phyloP scores from a whole-genome alignment of 1,140 invertebrate species.

The Drosophila ananassae region DNA sequence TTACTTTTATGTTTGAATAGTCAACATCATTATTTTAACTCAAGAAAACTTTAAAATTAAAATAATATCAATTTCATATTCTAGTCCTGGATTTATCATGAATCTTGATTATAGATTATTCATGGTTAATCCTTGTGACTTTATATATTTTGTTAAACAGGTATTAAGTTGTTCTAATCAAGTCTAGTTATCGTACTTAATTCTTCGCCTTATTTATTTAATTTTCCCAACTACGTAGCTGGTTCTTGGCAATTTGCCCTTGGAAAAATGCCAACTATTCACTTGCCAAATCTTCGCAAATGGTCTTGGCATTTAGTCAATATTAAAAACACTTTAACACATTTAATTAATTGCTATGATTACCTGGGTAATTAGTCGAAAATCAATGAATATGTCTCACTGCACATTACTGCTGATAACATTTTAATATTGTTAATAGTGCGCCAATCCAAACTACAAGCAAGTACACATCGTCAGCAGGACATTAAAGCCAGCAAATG shows the following conservation, averaged over 20 bases:
- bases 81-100: too few relatives aligned
- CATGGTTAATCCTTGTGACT: too few relatives aligned
- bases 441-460: background rate
- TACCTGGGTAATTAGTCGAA: background rate
- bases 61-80: too few relatives aligned
- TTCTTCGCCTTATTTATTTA: background rate
- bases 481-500: constrained; percentile 11
- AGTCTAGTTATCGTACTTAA: too few relatives aligned
- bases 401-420: background rate
- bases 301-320: constrained; percentile 12
- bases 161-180: too few relatives aligned
- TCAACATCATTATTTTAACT: too few relatives aligned
- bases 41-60: too few relatives aligned
- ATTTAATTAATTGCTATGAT: background rate
- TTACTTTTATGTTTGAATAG: too few relatives aligned
- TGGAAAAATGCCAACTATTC: constrained; percentile 7
- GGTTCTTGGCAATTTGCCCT: constrained; percentile 21
- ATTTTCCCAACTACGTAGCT: background rate
- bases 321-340: background rate
- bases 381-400: constrained; percentile 1
- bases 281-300: constrained; percentile 11
- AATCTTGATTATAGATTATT: too few relatives aligned
- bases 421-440: constrained; percentile 8
- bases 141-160: too few relatives aligned
- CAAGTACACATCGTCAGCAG: constrained; percentile 2